Percentiles rank a stretch among this genome's conserved stretches.
Conservation (phyloP, 1,140 invertebrate genomes). For the Pemphigus obesinymphae region DNA sequence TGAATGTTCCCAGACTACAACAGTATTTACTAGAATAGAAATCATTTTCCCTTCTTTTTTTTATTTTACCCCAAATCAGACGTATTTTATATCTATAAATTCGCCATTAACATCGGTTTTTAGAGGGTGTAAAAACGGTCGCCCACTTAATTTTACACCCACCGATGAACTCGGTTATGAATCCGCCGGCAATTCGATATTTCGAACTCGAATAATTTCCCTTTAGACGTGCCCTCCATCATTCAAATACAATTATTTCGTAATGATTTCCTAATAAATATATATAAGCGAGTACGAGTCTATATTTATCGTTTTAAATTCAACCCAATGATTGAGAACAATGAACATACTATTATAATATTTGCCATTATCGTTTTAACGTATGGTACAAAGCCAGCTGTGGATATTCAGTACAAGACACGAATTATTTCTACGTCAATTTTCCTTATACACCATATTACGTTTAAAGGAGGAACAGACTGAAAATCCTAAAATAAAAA, state of each 20-base stretch:
- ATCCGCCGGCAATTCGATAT: not conserved
- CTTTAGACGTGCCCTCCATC: not conserved
- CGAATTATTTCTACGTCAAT: too few species aligned
- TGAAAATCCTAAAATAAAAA: too few species aligned
- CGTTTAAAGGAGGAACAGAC: too few species aligned
- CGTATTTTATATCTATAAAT: slow-evolving; percentile 10
- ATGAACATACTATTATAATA: not conserved
- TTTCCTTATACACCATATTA: too few species aligned
- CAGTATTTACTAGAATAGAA: slow-evolving; percentile 10
- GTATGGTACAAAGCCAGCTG: too few species aligned
- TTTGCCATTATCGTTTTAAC: not conserved
- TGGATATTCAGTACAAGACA: too few species aligned
- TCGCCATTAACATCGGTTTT: not conserved
- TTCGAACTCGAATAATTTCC: slow-evolving; percentile 12
- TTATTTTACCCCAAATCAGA: not conserved
- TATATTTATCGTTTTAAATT: not conserved
- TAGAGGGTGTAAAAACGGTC: not conserved
- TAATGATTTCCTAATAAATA: not conserved
- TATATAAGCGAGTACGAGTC: not conserved
- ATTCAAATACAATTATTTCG: not conserved
- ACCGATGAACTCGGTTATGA: not conserved
- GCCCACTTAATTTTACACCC: not conserved
- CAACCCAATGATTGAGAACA: not conserved
- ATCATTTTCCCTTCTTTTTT: slow-evolving; percentile 4
- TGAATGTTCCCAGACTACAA: not conserved